A percentile compares a stretch with the other conserved stretches of the same genome.
Conservation (phyloP, 2,797 vertebrate species). For the Cyclopterus lumpus region DNA sequence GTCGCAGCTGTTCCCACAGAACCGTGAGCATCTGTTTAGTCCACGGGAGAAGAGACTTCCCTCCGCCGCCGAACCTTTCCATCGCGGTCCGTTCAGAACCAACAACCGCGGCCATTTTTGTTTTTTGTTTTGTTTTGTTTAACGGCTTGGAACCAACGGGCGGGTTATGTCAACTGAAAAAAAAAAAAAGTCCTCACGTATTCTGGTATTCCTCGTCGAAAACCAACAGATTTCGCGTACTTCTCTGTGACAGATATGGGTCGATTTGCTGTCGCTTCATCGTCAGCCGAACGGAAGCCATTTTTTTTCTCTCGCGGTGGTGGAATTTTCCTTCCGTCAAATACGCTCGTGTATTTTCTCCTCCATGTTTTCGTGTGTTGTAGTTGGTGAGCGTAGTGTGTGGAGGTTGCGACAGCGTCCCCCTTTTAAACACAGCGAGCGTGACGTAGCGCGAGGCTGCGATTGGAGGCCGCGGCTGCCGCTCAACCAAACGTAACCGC, state of each 20-base stretch:
- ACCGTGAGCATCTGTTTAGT: slow-evolving; percentile 82
- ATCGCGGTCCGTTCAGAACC: slow-evolving; percentile 67
- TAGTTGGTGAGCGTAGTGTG: slow-evolving; percentile 41
- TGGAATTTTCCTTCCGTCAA: slow-evolving; percentile 50
- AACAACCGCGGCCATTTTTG: slow-evolving; percentile 69
- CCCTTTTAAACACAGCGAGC: not conserved
- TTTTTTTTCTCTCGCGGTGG: slow-evolving; percentile 38
- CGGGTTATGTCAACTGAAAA: not conserved
- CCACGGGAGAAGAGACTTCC: slow-evolving; percentile 83
- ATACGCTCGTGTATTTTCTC: slow-evolving; percentile 29
- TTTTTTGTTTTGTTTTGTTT: slow-evolving; percentile 25
- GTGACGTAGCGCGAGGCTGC: slow-evolving; percentile 17
- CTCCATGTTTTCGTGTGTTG: slow-evolving; percentile 68
- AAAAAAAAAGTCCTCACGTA: slow-evolving; percentile 74
- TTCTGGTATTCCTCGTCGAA: slow-evolving; percentile 82
- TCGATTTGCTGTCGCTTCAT: slow-evolving; percentile 72
- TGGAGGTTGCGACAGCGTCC: not conserved
- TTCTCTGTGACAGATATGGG: slow-evolving; percentile 54
- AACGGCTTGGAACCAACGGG: not conserved
- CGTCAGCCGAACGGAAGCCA: slow-evolving; percentile 53
- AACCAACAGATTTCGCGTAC: slow-evolving; percentile 55
- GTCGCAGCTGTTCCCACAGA: slow-evolving; percentile 83
- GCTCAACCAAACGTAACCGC: not conserved
- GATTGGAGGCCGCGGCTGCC: slow-evolving; percentile 46
- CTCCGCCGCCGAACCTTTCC: slow-evolving; percentile 76